Evolutionary conservation across 2,797 vertebrate species (phyloP), one percentile per base, ranked within the genome.

Genomic region (Furcifer pardalis): DNA sequence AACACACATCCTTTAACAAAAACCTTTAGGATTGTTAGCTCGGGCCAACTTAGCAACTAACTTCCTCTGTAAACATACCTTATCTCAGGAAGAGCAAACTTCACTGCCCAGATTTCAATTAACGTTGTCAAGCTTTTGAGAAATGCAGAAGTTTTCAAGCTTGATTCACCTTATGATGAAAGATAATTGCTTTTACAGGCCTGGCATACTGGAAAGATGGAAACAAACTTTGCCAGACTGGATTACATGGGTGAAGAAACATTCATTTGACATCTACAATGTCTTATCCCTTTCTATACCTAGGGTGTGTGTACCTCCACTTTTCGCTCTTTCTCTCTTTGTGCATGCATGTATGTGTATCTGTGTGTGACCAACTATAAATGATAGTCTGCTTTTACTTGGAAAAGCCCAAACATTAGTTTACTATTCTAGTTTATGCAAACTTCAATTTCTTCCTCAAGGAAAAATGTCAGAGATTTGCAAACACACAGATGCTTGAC

Each of bases 351-450:
- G 52, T 49, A 23, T 37, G 77, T n/a, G 56, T 17, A 21, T 83
- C 7, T 0, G 66, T 73, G 37, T 86, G 46, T 82, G 93, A 91
- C 85, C 88, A 89, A 72, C 75, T 86, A 73, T 88, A 92, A 88
- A 90, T 84, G 68, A 89, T 94, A 92, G 84, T 90, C 87, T 94
- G 85, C 89, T 87, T 82, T 84, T 94, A 89, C 92, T 88, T 87
- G 88, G 90, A 92, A 94, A 94, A 94, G 89, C 90, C 81, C 85
- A 91, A 95, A 92, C 89, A 92, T 90, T 91, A 94, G 92, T 94
- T 93, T 91, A 94, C 89, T 92, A 87, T 91, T 94, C 88, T 92
- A 94, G 93, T 94, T 93, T 93, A 93, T 93, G 93, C 93, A 94
- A 94, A 91, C 89, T 91, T 93, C 91, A 93, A 90, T 93, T 92